These are phyloP conservation scores for Cynopterus brachyotis DNA, from an alignment of 2,113 vertebrate species.

Conservation along the genomic window DNA sequence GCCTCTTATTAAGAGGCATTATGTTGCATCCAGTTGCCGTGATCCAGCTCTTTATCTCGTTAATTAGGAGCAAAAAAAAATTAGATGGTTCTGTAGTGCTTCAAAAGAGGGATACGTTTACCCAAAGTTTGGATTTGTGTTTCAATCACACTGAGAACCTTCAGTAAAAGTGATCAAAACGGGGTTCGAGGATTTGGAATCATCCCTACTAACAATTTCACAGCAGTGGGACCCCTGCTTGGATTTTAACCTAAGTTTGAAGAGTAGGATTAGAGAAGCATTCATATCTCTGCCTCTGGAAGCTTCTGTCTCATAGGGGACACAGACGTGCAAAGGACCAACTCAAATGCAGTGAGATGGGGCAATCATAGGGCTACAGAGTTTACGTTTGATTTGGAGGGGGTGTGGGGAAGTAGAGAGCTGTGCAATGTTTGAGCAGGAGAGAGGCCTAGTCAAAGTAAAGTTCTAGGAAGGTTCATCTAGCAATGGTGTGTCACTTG, in stretches of 20 bases:
- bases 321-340: neutral
- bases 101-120: slow-evolving; percentile 18
- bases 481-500: neutral
- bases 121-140: neutral
- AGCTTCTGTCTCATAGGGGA: neutral
- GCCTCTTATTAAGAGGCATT: neutral
- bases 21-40: neutral
- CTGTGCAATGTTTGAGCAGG: neutral
- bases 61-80: slow-evolving; percentile 42
- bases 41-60: neutral
- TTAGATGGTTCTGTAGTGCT: neutral
- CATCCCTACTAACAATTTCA: neutral
- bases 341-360: neutral
- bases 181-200: neutral
- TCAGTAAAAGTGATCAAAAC: neutral
- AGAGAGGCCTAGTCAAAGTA: neutral
- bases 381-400: neutral
- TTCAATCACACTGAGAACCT: neutral
- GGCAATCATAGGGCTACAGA: neutral
- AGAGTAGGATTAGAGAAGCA: neutral
- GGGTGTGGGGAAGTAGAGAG: neutral
- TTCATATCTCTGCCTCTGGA: neutral
- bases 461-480: neutral
- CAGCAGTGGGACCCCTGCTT: neutral
- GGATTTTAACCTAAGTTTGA: neutral